Evolutionary conservation across 2,113 vertebrate species (phyloP), one percentile per base, ranked within the genome.

Genomic region (Delphinapterus leucas): DNA sequence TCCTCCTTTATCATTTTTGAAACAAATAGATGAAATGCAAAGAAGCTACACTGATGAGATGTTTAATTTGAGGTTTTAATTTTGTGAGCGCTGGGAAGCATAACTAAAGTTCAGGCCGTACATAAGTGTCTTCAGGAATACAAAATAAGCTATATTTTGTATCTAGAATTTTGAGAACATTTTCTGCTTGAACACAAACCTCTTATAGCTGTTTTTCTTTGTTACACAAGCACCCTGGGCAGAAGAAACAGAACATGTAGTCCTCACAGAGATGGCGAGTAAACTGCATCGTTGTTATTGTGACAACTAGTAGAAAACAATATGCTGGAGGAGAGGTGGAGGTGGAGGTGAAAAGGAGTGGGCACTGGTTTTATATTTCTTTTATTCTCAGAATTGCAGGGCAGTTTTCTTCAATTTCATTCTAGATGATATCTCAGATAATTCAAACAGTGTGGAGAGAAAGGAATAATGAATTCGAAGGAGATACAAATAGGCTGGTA

Each of bases 21-120:
- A 97, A 90, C 80, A 93, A 97, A 96, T 67, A 83, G 49, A 65
- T 89, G 86, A 95, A 93, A 94, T 95, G 13, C 76, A 94, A 96
- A 95, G 90, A 67, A 73, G 41, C 53, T 63, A 88, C 14, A 58
- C 67, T 31, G 26, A 94, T 94, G 85, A 91, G 71, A 95, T 96
- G 81, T 94, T 98, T 96, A 93, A 87, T 95, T 88, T 93, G 89
- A 96, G 81, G 44, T 86, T 96, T 96, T 96, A 92, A 95, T 97
- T 96, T 95, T 95, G 71, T 44, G n/a, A 86, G 90, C 89, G 55
- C 90, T 90, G 77, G 67, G 67, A 90, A 93, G 55, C 81, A 90
- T 94, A 94, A 94, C 84, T 96, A 96, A 92, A 74, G 55, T 86
- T 93, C 53, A 92, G 67, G 41, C 41, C 90, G 44, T 53, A 44